A percentile compares a stretch with the other conserved stretches of the same genome.
These are phyloP conservation scores for Hydrozoanthus gracilis DNA, from an alignment of 92 coral and sea anemone genomes.

Conservation along the genomic window DNA sequence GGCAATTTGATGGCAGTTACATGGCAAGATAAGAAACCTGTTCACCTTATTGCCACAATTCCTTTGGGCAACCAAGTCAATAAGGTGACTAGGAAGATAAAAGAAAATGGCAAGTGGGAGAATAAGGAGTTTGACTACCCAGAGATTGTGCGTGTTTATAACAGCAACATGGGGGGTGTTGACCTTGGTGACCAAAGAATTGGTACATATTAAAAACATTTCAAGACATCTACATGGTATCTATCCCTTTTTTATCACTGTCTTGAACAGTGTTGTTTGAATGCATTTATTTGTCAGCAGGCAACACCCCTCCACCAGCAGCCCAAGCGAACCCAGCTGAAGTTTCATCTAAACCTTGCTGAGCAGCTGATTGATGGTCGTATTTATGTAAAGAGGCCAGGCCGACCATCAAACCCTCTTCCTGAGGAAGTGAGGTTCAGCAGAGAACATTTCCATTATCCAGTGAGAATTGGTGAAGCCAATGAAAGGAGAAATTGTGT, in stretches of 20 bases:
- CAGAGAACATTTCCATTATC: slow-evolving; percentile 35
- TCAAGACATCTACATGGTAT: neutral
- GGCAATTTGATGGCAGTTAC: slow-evolving; percentile 39
- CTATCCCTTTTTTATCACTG: slow-evolving; percentile 13
- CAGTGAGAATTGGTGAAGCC: slow-evolving; percentile 30
- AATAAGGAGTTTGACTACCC: neutral
- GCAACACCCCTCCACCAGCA: slow-evolving; percentile 43
- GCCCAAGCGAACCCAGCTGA: slow-evolving; percentile 36
- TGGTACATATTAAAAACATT: neutral
- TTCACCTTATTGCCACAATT: slow-evolving; percentile 35
- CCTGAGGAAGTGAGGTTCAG: slow-evolving; percentile 50
- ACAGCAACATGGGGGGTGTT: slow-evolving; percentile 46
- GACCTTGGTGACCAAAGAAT: slow-evolving; percentile 41
- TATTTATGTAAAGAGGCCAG: slow-evolving; percentile 42
- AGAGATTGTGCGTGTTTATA: slow-evolving; percentile 22
- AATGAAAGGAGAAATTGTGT: slow-evolving; percentile 33
- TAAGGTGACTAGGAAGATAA: slow-evolving; percentile 24
- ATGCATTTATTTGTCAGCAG: slow-evolving; percentile 19
- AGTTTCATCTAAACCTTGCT: slow-evolving; percentile 2
- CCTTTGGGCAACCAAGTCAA: slow-evolving; percentile 22
- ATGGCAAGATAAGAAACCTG: slow-evolving; percentile 66
- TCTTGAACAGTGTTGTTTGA: neutral
- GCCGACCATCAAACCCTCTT: slow-evolving; percentile 51
- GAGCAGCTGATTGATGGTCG: slow-evolving; percentile 42
- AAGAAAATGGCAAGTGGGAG: neutral